phyloP scores from a whole-genome alignment of 2,797 vertebrate genomes.

The Bufotes viridis region DNA sequence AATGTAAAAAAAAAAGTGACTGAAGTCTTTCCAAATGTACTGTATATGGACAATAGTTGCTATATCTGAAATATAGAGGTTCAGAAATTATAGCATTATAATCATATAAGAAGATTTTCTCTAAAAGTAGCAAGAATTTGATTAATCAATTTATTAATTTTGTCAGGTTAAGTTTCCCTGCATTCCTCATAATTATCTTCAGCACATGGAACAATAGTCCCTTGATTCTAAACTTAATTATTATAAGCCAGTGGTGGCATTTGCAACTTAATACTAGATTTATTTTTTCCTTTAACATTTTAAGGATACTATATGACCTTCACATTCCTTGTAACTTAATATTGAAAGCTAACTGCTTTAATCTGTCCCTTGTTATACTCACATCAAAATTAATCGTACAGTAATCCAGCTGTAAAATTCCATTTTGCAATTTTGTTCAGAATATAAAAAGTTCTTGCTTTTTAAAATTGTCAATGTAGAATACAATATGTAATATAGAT shows the following conservation, averaged over 20 bases:
- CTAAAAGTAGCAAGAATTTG: conserved; percentile 3
- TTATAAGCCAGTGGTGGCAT: conserved; percentile 48
- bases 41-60: too few species aligned
- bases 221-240: conserved; percentile 56
- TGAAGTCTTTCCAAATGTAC: too few species aligned
- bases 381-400: conserved; percentile 22
- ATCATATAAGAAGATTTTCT: not conserved
- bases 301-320: conserved; percentile 57
- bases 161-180: conserved; percentile 22
- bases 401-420: conserved; percentile 32
- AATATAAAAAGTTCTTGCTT: not conserved
- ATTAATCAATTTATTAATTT: conserved; percentile 45
- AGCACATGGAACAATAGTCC: conserved; percentile 54
- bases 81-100: too few species aligned
- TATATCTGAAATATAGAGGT: too few species aligned
- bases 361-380: conserved; percentile 19
- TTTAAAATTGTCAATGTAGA: not conserved
- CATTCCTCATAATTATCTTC: conserved; percentile 46
- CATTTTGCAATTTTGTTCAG: not conserved
- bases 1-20: too few species aligned
- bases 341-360: conserved; percentile 46
- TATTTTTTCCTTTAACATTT: conserved; percentile 51
- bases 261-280: conserved; percentile 55
- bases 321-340: conserved; percentile 58
- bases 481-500: not conserved